Evolutionary conservation across 2,113 vertebrate genomes (phyloP), one percentile per base, ranked within the genome.

Genomic region (Centropus unirufus): DNA sequence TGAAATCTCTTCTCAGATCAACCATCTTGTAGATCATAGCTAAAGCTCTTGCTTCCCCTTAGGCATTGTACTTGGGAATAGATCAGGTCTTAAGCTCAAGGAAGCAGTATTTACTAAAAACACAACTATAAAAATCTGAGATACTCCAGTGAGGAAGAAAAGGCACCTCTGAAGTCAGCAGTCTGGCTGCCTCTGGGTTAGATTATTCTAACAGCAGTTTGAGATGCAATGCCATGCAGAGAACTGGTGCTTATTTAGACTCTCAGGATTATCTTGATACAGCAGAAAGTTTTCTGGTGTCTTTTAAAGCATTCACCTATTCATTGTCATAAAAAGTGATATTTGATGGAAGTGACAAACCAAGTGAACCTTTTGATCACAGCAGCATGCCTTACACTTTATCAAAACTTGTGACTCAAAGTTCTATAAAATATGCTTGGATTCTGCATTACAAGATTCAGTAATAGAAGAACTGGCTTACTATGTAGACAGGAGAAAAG

Each of bases 381-480:
- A 92, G 79, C 40, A 64, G 36, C 15, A 7, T 51, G 23, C 42
- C 21, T 85, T 74, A 72, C 79, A 63, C 19, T 87, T 95, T 91
- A 93, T 93, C 1, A 1, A 93, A 34, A 75, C 81, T 59, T 73
- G 70, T 88, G 81, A 94, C 70, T 92, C 39, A 74, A 62, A 39
- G 30, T 49, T 89, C 44, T 68, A 49, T 91, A 73, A 90, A 95
- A 89, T 86, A 68, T 44, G 46, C 59, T 89, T 85, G 36, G 36
- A 74, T 80, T 75, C 55, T 91, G 46, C 59, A 32, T 86, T 90
- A 93, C 59, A 74, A 86, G 70, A 82, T 44, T 49, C 74, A 89
- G 80, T 89, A 92, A 95, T 49, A 91, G 52, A 92, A 27, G 58
- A 94, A 92, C 85, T 93, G 87, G 18, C 67, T 93, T 76, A 47